Conservation (phyloP, 2,797 vertebrate genomes). For the Scyliorhinus canicula region DNA sequence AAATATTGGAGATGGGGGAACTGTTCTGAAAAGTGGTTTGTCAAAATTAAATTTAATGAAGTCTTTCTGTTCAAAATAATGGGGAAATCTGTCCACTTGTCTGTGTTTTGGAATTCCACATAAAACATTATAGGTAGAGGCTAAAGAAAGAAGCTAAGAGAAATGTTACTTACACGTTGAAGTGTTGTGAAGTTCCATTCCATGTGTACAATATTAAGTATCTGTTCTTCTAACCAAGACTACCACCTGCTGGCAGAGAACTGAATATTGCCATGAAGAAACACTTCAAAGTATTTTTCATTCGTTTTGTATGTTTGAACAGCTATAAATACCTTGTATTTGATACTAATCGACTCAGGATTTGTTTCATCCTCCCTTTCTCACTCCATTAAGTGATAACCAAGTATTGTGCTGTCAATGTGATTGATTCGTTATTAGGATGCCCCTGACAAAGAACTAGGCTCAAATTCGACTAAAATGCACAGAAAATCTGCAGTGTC, state of each 20-base stretch:
- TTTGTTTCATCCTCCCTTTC: not conserved
- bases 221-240: not conserved
- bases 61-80: not conserved
- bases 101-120: not conserved
- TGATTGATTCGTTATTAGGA: not conserved
- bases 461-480: not conserved
- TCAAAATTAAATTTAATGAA: not conserved
- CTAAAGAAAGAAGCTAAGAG: too few species aligned
- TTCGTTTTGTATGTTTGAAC: not conserved
- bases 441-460: not conserved
- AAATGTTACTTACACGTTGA: not conserved
- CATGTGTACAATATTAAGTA: not conserved
- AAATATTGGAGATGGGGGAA: not conserved
- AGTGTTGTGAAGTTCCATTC: not conserved
- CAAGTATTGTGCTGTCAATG: not conserved
- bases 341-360: not conserved
- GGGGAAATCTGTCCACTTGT: too few species aligned
- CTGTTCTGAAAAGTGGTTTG: not conserved
- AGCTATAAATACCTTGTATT: constrained; percentile 8
- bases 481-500: not conserved
- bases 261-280: not conserved
- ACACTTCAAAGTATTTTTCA: not conserved
- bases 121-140: not conserved
- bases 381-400: not conserved
- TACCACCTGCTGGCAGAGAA: constrained; percentile 28